Percentiles rank a stretch among this genome's conserved stretches.
phyloP scores from a whole-genome alignment of 2,888 invertebrate species.

The Parnassius apollo region DNA sequence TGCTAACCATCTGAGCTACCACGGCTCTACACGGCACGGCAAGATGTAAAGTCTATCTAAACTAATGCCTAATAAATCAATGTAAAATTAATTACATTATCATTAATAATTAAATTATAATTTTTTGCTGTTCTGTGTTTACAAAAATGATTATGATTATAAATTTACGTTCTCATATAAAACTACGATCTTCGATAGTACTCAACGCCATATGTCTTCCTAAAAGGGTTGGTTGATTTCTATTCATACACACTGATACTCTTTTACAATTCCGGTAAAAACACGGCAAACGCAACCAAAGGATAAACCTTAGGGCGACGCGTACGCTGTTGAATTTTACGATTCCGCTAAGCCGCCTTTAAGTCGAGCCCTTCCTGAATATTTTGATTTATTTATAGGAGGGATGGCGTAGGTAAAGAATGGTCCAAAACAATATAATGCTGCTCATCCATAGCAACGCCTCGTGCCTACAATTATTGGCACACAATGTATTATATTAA shows the following conservation, averaged over 20 bases:
- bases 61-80: no score
- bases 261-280: conserved; percentile 77
- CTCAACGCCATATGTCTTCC: conserved; percentile 63
- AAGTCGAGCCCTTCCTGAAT: conserved; percentile 80
- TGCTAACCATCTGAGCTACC: no score
- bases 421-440: conserved; percentile 76
- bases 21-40: no score
- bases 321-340: conserved; percentile 79
- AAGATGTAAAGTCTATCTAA: no score
- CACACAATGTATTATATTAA: background rate
- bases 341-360: conserved; percentile 80
- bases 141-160: conserved; percentile 61
- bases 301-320: conserved; percentile 74
- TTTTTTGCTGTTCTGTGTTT: no score
- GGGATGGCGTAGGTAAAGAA: conserved; percentile 71
- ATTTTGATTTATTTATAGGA: conserved; percentile 81
- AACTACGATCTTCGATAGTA: conserved; percentile 33
- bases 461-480: conserved; percentile 22
- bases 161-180: conserved; percentile 15
- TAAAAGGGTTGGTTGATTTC: conserved; percentile 70
- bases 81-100: no score
- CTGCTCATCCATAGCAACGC: conserved; percentile 46
- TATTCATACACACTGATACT: conserved; percentile 75
- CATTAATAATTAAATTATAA: no score
- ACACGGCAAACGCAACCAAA: conserved; percentile 53